phyloP scores from a whole-genome alignment of 1,140 invertebrate species.

The Penaeus japonicus region DNA sequence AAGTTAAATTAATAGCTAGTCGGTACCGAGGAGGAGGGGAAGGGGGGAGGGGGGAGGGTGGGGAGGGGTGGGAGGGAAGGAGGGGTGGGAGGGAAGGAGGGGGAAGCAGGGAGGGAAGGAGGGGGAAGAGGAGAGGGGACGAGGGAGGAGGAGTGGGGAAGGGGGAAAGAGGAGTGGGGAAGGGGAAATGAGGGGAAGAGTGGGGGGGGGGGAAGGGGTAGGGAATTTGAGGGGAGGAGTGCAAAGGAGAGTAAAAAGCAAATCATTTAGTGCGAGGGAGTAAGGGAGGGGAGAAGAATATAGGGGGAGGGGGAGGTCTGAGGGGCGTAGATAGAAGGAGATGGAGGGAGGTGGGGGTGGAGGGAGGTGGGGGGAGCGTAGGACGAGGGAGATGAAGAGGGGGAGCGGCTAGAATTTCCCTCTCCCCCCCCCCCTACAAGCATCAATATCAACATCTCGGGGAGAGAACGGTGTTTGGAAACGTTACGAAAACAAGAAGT shows the following conservation, averaged over 20 bases:
- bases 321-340: neutral
- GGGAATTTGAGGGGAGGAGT: neutral
- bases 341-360: neutral
- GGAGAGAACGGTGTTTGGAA: too few relatives aligned
- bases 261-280: neutral
- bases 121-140: too few relatives aligned
- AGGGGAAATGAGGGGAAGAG: neutral
- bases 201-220: neutral
- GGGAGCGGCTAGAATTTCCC: too few relatives aligned
- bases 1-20: slow-evolving; percentile 39
- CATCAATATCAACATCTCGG: too few relatives aligned
- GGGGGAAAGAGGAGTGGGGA: neutral
- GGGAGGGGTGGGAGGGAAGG: neutral
- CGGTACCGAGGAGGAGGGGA: neutral
- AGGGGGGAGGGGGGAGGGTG: neutral
- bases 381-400: too few relatives aligned
- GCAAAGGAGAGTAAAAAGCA: neutral
- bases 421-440: too few relatives aligned
- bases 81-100: neutral
- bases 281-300: neutral
- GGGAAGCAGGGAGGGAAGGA: neutral
- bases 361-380: too few relatives aligned
- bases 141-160: neutral
- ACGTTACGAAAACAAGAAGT: too few relatives aligned
- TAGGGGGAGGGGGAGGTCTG: neutral